Base-by-base conservation (phyloP, 2,888 invertebrate species). In the Stomorhina lunata region DNA sequence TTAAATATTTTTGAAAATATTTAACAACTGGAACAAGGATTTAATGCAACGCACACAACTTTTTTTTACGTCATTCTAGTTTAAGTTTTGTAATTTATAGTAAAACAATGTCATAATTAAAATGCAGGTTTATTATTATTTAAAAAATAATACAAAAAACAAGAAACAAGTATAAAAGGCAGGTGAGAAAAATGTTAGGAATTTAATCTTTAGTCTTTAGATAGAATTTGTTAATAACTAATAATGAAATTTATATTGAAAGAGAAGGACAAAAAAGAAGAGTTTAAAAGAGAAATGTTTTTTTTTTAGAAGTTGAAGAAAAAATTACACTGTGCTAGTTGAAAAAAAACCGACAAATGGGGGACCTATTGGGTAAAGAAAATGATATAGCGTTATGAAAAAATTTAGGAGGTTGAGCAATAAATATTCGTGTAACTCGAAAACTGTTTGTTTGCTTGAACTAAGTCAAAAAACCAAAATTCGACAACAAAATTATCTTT, bases 21-120 rank as follows among this genome's bases (percentile, higher is more conserved):
- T 17, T 34, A 55, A 40, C 37, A 59, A 34, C 48, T 69, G 80
- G 73, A 80, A 32, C 43, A 48, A 29, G 73, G 73, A 63, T 45
- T 20, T 43, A 69, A 66, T 66, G 63, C 53, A 75, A 73, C n/a
- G n/a, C n/a, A n/a, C n/a, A 32, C 63, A 63, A 2, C 10, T 68
- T 45, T 57, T 59, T 48, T 20, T 17, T 17, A 2, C 17, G 15
- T 5, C 17, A 15, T 40, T 40, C 10, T 45, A 12, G 15, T 40
- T 72, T 37, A 50, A 76, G 27, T n/a, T 25, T 29, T 37, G 2
- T 61, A 59, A 66, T 73, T 63, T 40, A 20, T 29, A 20, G 20
- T 22, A 50, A 53, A 73, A 4, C 1, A 57, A 25, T 34, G 6
- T 37, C 10, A 27, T n/a, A 7, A 61, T 2, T 40, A 48, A 40